phyloP scores from a whole-genome alignment of 1,140 invertebrate species.

The Rhopalosiphum maidis region DNA sequence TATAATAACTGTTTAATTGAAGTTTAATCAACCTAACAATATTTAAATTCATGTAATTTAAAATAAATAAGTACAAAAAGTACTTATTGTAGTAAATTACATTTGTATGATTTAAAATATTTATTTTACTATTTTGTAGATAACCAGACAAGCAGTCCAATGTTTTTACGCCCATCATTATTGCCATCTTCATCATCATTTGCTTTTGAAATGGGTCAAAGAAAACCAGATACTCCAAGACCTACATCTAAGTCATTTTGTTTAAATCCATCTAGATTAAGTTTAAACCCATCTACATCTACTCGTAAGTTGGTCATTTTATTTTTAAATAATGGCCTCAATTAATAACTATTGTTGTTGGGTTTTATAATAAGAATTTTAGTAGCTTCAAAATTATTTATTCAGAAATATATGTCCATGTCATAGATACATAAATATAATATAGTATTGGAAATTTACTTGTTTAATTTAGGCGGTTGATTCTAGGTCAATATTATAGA shows the following conservation, averaged over 20 bases:
- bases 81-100: not conserved
- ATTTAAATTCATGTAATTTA: not conserved
- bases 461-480: not conserved
- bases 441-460: not conserved
- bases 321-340: not conserved
- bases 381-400: not conserved
- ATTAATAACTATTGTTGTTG: not conserved
- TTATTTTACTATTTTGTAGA: constrained; percentile 26
- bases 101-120: not conserved
- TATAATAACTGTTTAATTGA: not conserved
- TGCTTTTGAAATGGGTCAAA: constrained; percentile 46
- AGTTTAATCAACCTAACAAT: not conserved
- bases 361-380: not conserved
- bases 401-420: too few relatives aligned
- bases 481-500: not conserved
- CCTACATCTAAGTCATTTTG: constrained; percentile 48
- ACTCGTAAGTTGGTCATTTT: constrained; percentile 35
- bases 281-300: constrained; percentile 40
- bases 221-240: constrained; percentile 54
- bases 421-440: not conserved
- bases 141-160: constrained; percentile 28
- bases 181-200: constrained; percentile 55
- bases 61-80: not conserved
- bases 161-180: constrained; percentile 53
- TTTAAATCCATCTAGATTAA: constrained; percentile 54